These are phyloP conservation scores for Parazoanthus darwini DNA, from an alignment of 92 coral and sea anemone genomes.

Conservation along the genomic window DNA sequence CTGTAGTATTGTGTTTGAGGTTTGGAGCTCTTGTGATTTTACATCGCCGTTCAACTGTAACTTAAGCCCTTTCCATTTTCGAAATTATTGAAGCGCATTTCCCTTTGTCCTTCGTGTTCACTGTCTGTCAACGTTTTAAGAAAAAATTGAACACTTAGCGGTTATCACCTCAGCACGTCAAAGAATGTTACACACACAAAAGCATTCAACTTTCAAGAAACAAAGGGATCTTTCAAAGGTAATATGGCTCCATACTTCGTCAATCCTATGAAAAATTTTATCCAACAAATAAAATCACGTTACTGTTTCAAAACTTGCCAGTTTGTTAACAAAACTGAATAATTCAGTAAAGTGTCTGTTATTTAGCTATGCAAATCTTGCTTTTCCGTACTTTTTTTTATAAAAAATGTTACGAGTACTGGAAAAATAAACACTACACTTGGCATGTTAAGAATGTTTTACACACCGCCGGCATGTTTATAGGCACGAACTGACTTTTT, in stretches of 20 bases:
- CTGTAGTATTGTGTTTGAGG: too few species aligned
- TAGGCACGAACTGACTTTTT: too few species aligned
- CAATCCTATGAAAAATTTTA: neutral
- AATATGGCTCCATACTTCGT: neutral
- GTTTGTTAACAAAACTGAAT: neutral
- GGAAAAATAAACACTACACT: too few species aligned
- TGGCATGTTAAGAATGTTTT: too few species aligned
- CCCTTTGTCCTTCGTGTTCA: too few species aligned
- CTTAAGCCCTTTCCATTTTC: too few species aligned
- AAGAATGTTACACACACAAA: neutral
- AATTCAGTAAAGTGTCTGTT: neutral
- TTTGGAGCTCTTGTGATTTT: too few species aligned
- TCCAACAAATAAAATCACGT: neutral
- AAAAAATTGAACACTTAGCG: neutral
- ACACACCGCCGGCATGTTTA: too few species aligned
- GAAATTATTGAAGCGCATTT: too few species aligned
- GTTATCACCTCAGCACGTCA: neutral
- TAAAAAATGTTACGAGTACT: too few species aligned
- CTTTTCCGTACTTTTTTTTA: neutral
- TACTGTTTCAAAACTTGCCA: neutral
- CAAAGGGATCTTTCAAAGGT: neutral
- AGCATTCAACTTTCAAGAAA: neutral
- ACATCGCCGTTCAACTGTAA: too few species aligned
- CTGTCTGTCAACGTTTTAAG: too few species aligned
- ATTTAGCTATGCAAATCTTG: neutral